Evolutionary conservation across 1,140 invertebrate genomes (phyloP), one percentile per base, ranked within the genome.

Genomic region (Rhynchophorus ferrugineus): DNA sequence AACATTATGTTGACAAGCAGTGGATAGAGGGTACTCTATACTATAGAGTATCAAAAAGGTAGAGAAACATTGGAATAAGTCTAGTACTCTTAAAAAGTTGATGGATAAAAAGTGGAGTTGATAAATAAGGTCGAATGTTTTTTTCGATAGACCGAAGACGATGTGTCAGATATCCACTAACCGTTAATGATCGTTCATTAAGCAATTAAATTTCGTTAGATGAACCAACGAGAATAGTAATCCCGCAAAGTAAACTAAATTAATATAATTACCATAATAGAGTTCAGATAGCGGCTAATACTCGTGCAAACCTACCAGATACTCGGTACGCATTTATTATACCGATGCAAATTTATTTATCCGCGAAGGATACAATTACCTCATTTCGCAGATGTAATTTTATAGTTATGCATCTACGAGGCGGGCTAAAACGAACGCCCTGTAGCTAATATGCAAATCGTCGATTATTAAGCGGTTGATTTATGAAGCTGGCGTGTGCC

Each of bases 391-490:
- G n/a, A 7, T 35, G 35, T 33, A 33, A 41, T 41, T 41, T 22
- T 33, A 41, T 43, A 44, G 18, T 50, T 43, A 44, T 43, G 22
- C 48, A 39, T 50, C 48, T 50, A 34, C 34, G 48, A 50, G 48
- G 48, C 37, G 48, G 39, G 37, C 35, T 39, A 36, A 42, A 50
- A 17, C 29, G 48, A 50, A 50, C 48, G 48, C 48, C 48, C 48
- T 50, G 48, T 50, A 44, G 34, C 22, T 19, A 29, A 50, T 50
- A 50, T 50, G 41, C 39, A 50, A 50, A 50, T 50, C 9, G 17
- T 2, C 48, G 39, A 50, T 50, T 50, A 50, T 36, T 47, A 47
- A 47, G 14, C 21, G 22, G 14, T 19, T 50, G 48, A 50, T 50
- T 50, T 50, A 50, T 50, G 33, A 13, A 18, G 17, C 36, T n/a